These are phyloP conservation scores for Periophthalmus magnuspinnatus DNA, from an alignment of 2,797 vertebrate species.

Conservation along the genomic window DNA sequence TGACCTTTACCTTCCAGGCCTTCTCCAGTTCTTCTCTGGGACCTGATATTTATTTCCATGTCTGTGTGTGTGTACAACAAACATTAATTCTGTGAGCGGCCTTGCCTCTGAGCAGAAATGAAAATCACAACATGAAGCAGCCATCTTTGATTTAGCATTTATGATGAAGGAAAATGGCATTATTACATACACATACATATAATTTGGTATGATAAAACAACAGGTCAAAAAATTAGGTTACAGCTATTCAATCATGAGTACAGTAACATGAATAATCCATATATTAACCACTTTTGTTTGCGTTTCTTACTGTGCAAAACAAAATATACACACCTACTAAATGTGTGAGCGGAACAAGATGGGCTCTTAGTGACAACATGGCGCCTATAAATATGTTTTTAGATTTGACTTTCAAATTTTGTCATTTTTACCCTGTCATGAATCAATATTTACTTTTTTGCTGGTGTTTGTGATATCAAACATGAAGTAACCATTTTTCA, in stretches of 20 bases:
- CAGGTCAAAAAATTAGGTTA: constrained; percentile 59
- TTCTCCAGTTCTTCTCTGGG: no score
- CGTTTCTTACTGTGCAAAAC: constrained; percentile 75
- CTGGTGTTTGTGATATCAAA: constrained; percentile 52
- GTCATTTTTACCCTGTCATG: constrained; percentile 44
- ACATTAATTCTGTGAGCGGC: no score
- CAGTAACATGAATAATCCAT: constrained; percentile 74
- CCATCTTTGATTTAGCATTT: constrained; percentile 62
- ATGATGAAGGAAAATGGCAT: constrained; percentile 58
- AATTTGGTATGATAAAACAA: constrained; percentile 70
- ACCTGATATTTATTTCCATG: no score
- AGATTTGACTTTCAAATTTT: constrained; percentile 25
- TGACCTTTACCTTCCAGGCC: no score
- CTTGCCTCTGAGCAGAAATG: neutral
- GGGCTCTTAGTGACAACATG: constrained; percentile 49
- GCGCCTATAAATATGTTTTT: constrained; percentile 48
- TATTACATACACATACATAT: constrained; percentile 66
- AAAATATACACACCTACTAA: constrained; percentile 75
- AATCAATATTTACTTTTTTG: constrained; percentile 37
- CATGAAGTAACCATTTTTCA: constrained; percentile 43
- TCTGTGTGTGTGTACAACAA: no score
- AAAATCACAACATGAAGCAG: constrained; percentile 23
- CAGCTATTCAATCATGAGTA: constrained; percentile 71
- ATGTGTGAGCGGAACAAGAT: constrained; percentile 66
- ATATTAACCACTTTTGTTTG: constrained; percentile 77